Evolutionary conservation across 1,140 invertebrate genomes (phyloP).

Genomic region (Lepidurus apus): DNA sequence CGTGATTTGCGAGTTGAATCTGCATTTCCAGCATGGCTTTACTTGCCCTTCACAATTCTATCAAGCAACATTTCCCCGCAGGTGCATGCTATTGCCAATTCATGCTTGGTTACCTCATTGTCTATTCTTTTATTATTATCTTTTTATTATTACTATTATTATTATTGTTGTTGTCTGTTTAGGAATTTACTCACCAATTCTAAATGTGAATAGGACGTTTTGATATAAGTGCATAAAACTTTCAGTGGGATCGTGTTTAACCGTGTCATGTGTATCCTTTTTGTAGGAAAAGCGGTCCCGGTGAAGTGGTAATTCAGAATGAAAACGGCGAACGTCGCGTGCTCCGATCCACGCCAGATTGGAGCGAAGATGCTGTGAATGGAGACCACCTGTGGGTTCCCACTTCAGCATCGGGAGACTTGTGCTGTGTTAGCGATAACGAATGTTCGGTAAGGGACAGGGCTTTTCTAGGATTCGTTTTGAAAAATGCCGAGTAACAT

Average conservation of each 20-base stretch:
- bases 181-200: too few relatives aligned
- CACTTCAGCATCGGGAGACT: slow-evolving; percentile 80
- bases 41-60: not conserved
- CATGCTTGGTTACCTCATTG: not conserved
- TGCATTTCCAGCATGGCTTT: not conserved
- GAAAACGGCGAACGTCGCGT: slow-evolving; percentile 46
- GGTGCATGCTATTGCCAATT: not conserved
- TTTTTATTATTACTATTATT: not conserved
- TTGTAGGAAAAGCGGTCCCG: slow-evolving; percentile 33
- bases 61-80: not conserved
- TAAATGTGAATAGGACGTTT: not conserved
- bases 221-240: not conserved
- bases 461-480: not conserved
- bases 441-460: slow-evolving; percentile 71
- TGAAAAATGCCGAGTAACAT: not conserved
- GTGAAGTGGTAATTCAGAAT: slow-evolving; percentile 35
- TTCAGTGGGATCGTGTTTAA: not conserved
- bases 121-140: not conserved
- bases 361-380: slow-evolving; percentile 69
- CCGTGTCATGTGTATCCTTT: not conserved
- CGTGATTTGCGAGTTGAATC: not conserved
- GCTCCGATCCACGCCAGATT: slow-evolving; percentile 71
- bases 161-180: not conserved
- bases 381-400: slow-evolving; percentile 83
- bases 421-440: slow-evolving; percentile 81